phyloP scores from a whole-genome alignment of 2,113 vertebrate species.

The Emydocephalus ijimae region DNA sequence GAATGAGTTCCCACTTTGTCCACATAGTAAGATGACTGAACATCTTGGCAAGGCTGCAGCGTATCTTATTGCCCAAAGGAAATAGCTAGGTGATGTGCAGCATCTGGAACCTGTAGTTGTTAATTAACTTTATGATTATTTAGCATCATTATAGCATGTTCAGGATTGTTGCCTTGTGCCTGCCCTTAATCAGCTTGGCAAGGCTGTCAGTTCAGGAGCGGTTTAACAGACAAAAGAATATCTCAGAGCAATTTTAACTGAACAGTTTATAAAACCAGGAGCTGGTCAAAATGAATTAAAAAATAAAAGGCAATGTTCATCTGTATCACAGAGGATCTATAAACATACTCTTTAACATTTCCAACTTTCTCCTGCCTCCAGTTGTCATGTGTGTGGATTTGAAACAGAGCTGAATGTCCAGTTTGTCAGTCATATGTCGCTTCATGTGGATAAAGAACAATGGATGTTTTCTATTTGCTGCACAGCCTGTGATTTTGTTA shows the following conservation, averaged over 20 bases:
- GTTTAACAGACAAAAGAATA: constrained; percentile 53
- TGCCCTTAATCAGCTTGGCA: constrained; percentile 61
- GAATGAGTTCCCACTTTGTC: constrained; percentile 50
- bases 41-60: constrained; percentile 61
- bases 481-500: constrained; percentile 90
- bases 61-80: constrained; percentile 67
- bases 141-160: constrained; percentile 60
- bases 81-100: constrained; percentile 61
- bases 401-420: constrained; percentile 97
- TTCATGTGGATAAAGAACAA: constrained; percentile 98
- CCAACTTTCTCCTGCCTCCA: constrained; percentile 56
- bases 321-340: neutral
- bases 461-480: constrained; percentile 99
- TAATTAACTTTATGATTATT: constrained; percentile 76
- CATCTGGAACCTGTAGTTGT: constrained; percentile 76
- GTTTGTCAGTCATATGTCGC: constrained; percentile 99
- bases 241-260: constrained; percentile 1
- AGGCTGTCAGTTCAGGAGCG: constrained; percentile 47
- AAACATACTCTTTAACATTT: constrained; percentile 19
- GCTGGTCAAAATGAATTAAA: neutral
- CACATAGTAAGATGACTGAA: constrained; percentile 54
- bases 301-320: neutral
- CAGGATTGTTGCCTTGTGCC: constrained; percentile 59
- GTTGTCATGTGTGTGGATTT: constrained; percentile 98
- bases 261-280: neutral